Evolutionary conservation across 1,140 invertebrate species (phyloP), one percentile per base, ranked within the genome.

Genomic region (Bombus consobrinus): DNA sequence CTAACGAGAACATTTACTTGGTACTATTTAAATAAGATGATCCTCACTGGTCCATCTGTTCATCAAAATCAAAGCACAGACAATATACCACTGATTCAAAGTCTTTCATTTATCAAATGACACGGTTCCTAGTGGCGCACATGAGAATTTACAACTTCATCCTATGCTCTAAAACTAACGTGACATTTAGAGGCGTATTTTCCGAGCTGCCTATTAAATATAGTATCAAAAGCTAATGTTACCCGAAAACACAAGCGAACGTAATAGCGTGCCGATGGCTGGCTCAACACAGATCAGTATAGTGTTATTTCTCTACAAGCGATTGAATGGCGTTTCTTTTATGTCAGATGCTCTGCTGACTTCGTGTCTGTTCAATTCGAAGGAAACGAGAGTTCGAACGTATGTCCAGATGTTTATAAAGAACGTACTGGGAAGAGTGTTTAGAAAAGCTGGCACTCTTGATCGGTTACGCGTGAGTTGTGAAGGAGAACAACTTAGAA

Each of bases 171-270:
- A 69, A 69, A 69, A 69, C 68, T 10, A 69, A 69, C 68, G 22
- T 34, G 34, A 69, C 37, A 39, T 69, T 69, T 69, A 69, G 34
- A 69, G 37, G 5, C 68, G 68, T 39, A 69, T 39, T 39, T 69
- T 25, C 37, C 34, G 22, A 39, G 68, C 68, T 39, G 37, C 10
- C 34, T 69, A 69, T 71, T 71, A 71, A 71, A 71, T 71, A 71
- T 39, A 71, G 68, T 71, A 71, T 39, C 68, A 39, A 39, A 71
- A 37, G 34, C 68, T 71, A 37, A 68, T 68, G 22, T 71, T 69
- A 71, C 68, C 25, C 25, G 37, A 39, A 71, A 71, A 71, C 34
- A 68, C 68, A 71, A 39, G 37, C 12, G 10, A 18, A 37, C 25
- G 12, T 39, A 13, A 71, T 39, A 71, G 37, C 15, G 18, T 25